Evolutionary conservation across 2,888 invertebrate species (phyloP), one percentile per base, ranked within the genome.

Genomic region (Epicampocera succincta): DNA sequence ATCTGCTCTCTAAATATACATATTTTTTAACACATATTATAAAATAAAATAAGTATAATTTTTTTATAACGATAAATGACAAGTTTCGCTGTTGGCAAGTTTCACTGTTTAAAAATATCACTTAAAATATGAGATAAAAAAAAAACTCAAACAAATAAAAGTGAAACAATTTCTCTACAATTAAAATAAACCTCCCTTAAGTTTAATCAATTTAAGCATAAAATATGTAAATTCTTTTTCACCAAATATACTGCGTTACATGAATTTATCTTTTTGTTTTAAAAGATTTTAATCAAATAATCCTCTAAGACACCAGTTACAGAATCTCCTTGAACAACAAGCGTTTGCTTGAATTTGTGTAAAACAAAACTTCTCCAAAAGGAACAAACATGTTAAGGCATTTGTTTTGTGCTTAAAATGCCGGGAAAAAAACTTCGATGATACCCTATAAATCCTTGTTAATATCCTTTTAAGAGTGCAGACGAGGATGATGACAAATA

Each of bases 361-460:
- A 48, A 52, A 60, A 52, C 33, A 56, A 69, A 54, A 25, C 25
- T 40, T 60, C 17, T 50, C 15, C 13, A 73, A 68, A 68, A 73
- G 69, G 21, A 56, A 58, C 38, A 82, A 77, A 77, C 77, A 82
- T 77, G 73, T 82, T 77, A 46, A 82, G 75, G 68, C 77, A 77
- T 77, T 77, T 77, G 68, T 74, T 77, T 73, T 68, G 29, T 71
- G 25, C 71, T 74, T 48, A 15, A 66, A 74, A 69, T 74, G 74
- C 71, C 78, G 66, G 74, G 77, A 82, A 82, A 76, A 82, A 82
- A 82, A 76, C 81, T 69, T 73, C 73, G 58, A 73, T 76, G 81
- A 79, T 84, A 80, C 76, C 80, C 79, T 72, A 81, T 84, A 85
- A 84, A 83, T 85, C 80, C 80, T 71, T 58, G 83, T 85, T 84